Evolutionary conservation across 2,797 vertebrate genomes (phyloP).

Genomic region (Pipistrellus pipistrellus): DNA sequence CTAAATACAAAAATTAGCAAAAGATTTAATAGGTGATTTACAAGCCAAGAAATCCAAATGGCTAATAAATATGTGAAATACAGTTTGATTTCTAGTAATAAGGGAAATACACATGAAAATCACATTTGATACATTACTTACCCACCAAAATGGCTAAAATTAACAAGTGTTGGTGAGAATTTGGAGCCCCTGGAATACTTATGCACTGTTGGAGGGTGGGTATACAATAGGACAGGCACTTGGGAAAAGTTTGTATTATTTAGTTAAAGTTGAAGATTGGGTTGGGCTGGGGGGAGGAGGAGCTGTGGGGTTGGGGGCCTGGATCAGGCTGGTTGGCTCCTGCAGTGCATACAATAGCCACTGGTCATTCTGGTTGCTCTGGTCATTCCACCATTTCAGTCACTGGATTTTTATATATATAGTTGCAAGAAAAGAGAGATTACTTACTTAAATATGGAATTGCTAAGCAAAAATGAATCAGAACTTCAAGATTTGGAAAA

Average conservation of each 20-base stretch:
- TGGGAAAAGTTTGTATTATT: not conserved
- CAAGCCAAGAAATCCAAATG: conserved; percentile 27
- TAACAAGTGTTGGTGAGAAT: not conserved
- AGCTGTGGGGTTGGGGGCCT: too few relatives aligned
- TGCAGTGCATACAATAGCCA: too few relatives aligned
- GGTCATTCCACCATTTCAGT: too few relatives aligned
- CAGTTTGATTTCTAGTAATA: not conserved
- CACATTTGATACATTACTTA: not conserved
- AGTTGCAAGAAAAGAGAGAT: not conserved
- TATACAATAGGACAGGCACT: not conserved
- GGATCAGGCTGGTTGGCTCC: too few relatives aligned
- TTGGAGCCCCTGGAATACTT: not conserved
- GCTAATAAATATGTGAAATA: conserved; percentile 29
- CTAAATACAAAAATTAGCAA: conserved; percentile 42
- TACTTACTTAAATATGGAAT: not conserved
- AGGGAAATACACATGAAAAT: not conserved
- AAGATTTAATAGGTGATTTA: conserved; percentile 1
- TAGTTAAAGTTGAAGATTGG: not conserved
- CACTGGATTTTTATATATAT: too few relatives aligned
- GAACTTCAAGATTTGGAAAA: not conserved
- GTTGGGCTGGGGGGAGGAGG: too few relatives aligned
- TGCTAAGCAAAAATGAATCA: not conserved
- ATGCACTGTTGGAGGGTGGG: not conserved
- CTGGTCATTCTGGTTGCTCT: too few relatives aligned
- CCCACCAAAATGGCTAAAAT: not conserved